These are phyloP conservation scores for Anguilla pacifica DNA, from an alignment of 2,797 vertebrate genomes.

Conservation along the genomic window DNA sequence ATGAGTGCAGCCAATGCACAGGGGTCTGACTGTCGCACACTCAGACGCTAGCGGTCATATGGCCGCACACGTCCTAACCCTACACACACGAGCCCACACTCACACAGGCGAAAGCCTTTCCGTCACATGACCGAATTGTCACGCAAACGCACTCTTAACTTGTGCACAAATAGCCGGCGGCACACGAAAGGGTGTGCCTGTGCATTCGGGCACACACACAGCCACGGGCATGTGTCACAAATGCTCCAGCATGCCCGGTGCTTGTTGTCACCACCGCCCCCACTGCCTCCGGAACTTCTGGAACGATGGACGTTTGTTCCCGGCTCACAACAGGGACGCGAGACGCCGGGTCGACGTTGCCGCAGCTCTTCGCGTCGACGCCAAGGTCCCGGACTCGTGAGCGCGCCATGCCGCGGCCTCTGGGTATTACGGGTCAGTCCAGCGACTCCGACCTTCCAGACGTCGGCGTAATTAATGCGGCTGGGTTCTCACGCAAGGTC, in stretches of 20 bases:
- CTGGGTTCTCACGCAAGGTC: not conserved
- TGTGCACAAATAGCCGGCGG: not conserved
- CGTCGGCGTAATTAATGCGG: not conserved
- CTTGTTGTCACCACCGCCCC: not conserved
- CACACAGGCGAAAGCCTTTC: not conserved
- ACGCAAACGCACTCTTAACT: not conserved
- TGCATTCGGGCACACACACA: not conserved
- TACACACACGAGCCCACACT: not conserved
- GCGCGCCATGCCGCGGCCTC: not conserved
- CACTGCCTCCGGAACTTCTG: not conserved
- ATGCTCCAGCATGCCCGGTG: not conserved
- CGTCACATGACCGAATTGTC: not conserved
- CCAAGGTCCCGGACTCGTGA: not conserved
- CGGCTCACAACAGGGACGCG: not conserved
- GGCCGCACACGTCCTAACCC: not conserved
- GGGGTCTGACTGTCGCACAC: not conserved
- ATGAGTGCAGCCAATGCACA: not conserved
- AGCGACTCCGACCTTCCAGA: not conserved
- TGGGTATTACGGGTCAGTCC: not conserved
- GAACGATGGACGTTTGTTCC: not conserved
- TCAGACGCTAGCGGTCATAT: not conserved
- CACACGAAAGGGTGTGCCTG: not conserved
- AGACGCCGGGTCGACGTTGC: not conserved
- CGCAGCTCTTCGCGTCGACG: not conserved
- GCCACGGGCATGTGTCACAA: not conserved